Percentiles rank a stretch among this genome's conserved stretches.
Evolutionary conservation across 2,113 vertebrate genomes (phyloP).

Genomic region (Excalfactoria chinensis): DNA sequence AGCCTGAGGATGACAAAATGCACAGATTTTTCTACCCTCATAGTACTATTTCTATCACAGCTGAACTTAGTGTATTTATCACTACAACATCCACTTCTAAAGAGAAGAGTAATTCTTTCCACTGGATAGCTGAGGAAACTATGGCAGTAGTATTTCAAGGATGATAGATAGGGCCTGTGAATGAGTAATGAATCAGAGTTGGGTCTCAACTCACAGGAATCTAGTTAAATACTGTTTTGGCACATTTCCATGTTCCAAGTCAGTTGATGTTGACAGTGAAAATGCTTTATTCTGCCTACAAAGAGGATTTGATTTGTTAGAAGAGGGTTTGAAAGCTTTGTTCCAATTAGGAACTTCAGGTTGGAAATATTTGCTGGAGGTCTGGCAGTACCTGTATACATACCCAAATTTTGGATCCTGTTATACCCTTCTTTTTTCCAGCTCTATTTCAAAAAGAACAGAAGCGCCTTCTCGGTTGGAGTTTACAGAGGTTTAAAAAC

Average conservation of each 20-base stretch:
- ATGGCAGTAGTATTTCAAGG: background rate
- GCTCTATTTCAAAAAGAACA: background rate
- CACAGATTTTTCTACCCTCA: too few relatives aligned
- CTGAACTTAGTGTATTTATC: background rate
- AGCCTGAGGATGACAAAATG: background rate
- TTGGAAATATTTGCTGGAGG: background rate
- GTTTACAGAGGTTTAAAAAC: background rate
- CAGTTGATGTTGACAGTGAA: background rate
- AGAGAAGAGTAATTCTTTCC: background rate
- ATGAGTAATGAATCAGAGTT: background rate
- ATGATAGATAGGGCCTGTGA: background rate
- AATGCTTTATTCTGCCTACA: background rate
- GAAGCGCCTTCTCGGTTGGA: background rate
- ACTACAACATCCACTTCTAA: background rate
- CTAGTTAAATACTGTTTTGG: rapidly evolving
- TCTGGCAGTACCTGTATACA: background rate
- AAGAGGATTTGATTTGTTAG: background rate
- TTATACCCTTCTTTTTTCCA: background rate
- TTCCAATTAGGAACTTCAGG: background rate
- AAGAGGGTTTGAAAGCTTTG: background rate
- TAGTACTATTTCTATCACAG: background rate
- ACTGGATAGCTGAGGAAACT: background rate
- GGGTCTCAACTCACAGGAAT: background rate
- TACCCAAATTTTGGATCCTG: background rate
- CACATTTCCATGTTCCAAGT: background rate